phyloP scores from a whole-genome alignment of 2,888 invertebrate genomes.

The Lochmaea crataegi region DNA sequence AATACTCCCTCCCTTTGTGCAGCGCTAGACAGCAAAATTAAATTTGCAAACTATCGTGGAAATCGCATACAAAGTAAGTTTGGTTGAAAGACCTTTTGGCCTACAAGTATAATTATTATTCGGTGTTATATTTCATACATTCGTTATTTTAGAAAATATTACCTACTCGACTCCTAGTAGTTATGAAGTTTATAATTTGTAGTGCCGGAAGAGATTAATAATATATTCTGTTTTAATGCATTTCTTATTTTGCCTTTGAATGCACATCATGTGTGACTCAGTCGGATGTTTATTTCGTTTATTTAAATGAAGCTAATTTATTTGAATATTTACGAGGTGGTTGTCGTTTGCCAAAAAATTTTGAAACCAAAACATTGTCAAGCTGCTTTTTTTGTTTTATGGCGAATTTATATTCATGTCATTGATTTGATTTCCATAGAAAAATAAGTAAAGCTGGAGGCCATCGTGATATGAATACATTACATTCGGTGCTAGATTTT shows the following conservation, averaged over 20 bases:
- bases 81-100: slow-evolving; percentile 20
- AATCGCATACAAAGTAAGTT: background rate
- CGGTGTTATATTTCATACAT: slow-evolving; percentile 13
- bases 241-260: slow-evolving; percentile 11
- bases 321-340: background rate
- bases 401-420: slow-evolving; percentile 1
- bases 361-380: background rate
- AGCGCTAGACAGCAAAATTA: too few relatives aligned
- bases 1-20: too few relatives aligned
- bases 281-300: slow-evolving; percentile 44
- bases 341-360: background rate
- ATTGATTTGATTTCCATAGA: background rate
- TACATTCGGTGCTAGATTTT: background rate
- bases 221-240: slow-evolving; percentile 3
- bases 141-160: slow-evolving; percentile 6
- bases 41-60: too few relatives aligned
- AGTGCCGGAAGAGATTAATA: slow-evolving; percentile 19
- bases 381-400: background rate
- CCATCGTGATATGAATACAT: background rate
- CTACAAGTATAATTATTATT: background rate
- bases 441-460: background rate
- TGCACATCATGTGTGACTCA: background rate
- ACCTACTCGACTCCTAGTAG: background rate
- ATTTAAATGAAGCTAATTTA: slow-evolving; percentile 44
- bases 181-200: slow-evolving; percentile 1